A percentile compares a stretch with the other conserved stretches of the same genome.
Evolutionary conservation across 2,888 invertebrate species (phyloP).

Genomic region (Tolmerus cingulatus): DNA sequence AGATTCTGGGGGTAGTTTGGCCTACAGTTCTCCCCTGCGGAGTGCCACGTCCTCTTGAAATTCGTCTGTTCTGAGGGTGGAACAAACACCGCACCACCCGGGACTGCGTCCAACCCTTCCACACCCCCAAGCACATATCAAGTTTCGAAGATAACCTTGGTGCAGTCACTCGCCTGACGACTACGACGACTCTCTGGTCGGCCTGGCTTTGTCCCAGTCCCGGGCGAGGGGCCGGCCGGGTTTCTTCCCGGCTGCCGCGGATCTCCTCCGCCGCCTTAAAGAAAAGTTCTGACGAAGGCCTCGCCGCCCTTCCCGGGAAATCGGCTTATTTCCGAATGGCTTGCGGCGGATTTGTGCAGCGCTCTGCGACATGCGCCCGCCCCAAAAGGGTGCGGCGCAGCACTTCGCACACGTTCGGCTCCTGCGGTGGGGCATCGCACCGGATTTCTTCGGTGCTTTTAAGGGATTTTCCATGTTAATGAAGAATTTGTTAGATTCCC

Average conservation of each 20-base stretch:
- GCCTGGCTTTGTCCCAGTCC: background rate
- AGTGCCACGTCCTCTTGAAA: background rate
- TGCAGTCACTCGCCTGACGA: conserved; percentile 2
- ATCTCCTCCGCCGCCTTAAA: background rate
- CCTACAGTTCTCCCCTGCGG: background rate
- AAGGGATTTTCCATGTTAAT: background rate
- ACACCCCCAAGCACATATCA: background rate
- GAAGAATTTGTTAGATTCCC: background rate
- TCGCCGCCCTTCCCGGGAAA: background rate
- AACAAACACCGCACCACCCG: background rate
- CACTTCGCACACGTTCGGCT: background rate
- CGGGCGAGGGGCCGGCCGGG: background rate
- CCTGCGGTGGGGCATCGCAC: background rate
- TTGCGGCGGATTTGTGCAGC: conserved; percentile 1
- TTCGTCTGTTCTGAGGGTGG: background rate
- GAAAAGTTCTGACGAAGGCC: conserved; percentile 7
- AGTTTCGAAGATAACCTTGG: conserved; percentile 10
- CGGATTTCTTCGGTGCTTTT: background rate
- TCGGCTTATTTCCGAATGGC: conserved; percentile 6
- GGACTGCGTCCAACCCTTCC: background rate
- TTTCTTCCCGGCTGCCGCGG: background rate
- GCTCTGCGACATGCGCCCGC: background rate
- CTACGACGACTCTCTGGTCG: background rate
- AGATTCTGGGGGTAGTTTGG: background rate
- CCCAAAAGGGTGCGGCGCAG: background rate